Conservation (phyloP, 2,113 vertebrate genomes). For the Toxostoma redivivum region DNA sequence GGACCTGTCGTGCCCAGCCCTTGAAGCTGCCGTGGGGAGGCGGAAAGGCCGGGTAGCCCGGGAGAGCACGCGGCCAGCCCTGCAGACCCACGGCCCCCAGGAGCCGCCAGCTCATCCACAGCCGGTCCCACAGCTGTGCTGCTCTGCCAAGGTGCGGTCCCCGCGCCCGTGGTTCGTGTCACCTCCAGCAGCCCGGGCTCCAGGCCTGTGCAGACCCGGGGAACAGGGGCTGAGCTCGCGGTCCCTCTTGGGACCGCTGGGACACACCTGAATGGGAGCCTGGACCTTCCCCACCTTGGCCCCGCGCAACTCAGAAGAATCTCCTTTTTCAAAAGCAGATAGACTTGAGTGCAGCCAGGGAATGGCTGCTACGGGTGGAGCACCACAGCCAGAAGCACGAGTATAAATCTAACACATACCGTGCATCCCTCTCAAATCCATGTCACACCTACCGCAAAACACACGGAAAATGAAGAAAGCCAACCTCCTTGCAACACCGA, state of each 20-base stretch:
- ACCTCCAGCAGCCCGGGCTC: neutral
- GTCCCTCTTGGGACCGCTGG: neutral
- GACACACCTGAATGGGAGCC: neutral
- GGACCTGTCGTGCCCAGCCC: neutral
- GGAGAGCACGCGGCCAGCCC: neutral
- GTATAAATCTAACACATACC: too few species aligned
- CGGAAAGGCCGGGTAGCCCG: too few species aligned
- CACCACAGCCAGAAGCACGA: neutral
- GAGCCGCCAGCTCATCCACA: neutral
- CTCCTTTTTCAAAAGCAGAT: neutral
- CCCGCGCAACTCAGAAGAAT: neutral
- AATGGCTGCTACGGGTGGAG: neutral
- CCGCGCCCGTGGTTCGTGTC: neutral
- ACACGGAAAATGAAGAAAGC: neutral
- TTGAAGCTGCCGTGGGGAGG: neutral
- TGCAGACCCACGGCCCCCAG: neutral
- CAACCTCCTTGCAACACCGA: neutral
- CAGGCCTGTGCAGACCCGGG: neutral
- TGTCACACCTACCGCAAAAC: neutral
- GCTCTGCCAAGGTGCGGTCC: neutral
- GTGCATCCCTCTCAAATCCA: neutral
- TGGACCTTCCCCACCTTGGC: neutral
- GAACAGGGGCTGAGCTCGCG: neutral
- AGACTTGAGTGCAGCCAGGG: accelerated
- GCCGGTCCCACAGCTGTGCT: neutral